Conservation (phyloP, 2,888 invertebrate species). For the Spodoptera picta region DNA sequence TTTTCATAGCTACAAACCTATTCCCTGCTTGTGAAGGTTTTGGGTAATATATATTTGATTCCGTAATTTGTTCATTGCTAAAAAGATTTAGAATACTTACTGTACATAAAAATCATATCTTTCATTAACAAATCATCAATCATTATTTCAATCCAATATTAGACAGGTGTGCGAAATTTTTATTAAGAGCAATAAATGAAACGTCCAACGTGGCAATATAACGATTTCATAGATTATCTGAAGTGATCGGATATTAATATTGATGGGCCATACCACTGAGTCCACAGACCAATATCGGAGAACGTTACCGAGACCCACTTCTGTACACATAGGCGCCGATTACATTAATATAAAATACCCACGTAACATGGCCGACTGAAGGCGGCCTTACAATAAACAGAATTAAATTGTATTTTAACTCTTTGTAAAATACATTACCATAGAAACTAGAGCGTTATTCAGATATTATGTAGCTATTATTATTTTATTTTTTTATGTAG, state of each 20-base stretch:
- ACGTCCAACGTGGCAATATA: background rate
- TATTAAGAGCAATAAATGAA: constrained; percentile 4
- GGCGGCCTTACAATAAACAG: constrained; percentile 9
- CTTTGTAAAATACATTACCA: background rate
- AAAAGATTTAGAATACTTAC: no score
- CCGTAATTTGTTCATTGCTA: no score
- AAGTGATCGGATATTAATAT: constrained; percentile 28
- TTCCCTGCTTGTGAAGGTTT: no score
- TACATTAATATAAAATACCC: constrained; percentile 27
- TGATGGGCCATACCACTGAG: constrained; percentile 13
- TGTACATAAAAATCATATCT: no score
- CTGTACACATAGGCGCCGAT: background rate
- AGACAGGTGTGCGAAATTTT: background rate
- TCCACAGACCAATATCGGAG: constrained; percentile 17
- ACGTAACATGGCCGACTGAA: constrained; percentile 5
- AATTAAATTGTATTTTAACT: background rate
- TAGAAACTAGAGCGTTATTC: no score
- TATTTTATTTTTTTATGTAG: no score
- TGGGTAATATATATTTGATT: no score
- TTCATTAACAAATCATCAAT: no score
- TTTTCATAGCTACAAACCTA: no score
- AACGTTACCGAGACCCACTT: constrained; percentile 15
- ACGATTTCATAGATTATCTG: constrained; percentile 26
- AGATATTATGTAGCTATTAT: no score
- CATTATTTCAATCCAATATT: no score